Percentiles rank a stretch among this genome's conserved stretches.
These are phyloP conservation scores for Proisotoma minuta DNA, from an alignment of 2,888 invertebrate species.

Conservation along the genomic window DNA sequence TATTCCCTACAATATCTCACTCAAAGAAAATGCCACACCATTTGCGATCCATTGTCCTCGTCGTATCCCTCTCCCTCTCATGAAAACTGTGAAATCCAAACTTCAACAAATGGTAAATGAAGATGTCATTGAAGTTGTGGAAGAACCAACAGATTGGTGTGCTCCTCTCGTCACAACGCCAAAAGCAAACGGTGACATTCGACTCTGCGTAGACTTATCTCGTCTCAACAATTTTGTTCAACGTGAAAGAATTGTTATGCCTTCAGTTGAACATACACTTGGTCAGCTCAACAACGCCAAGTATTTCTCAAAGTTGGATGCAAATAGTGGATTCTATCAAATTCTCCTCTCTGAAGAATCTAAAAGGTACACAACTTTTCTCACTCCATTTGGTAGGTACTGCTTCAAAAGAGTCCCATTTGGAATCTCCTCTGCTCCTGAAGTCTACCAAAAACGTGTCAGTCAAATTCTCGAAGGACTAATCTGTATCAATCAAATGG, in stretches of 20 bases:
- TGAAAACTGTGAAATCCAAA: constrained; percentile 48
- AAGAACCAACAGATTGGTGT: constrained; percentile 49
- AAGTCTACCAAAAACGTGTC: constrained; percentile 19
- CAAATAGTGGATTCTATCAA: neutral
- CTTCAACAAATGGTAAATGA: constrained; percentile 46
- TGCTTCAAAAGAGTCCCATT: constrained; percentile 42
- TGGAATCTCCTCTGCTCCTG: constrained; percentile 39
- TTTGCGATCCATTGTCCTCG: constrained; percentile 48
- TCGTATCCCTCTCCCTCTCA: constrained; percentile 48
- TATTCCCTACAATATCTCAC: constrained; percentile 38
- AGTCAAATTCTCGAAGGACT: constrained; percentile 16
- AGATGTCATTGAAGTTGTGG: constrained; percentile 48
- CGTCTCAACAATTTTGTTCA: constrained; percentile 2
- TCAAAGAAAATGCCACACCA: constrained; percentile 46
- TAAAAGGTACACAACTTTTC: constrained; percentile 35
- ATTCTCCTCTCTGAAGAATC: neutral
- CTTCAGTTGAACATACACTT: constrained; percentile 7
- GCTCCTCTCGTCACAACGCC: constrained; percentile 49
- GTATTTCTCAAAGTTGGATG: neutral
- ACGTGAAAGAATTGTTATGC: constrained; percentile 6
- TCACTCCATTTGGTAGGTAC: constrained; percentile 46
- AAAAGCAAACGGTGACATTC: constrained; percentile 32
- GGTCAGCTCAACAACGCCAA: constrained; percentile 1
- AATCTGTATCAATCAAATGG: constrained; percentile 23
- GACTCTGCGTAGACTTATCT: constrained; percentile 15